Conservation (phyloP, 2,797 vertebrate species). For the Chloroceryle inda region DNA sequence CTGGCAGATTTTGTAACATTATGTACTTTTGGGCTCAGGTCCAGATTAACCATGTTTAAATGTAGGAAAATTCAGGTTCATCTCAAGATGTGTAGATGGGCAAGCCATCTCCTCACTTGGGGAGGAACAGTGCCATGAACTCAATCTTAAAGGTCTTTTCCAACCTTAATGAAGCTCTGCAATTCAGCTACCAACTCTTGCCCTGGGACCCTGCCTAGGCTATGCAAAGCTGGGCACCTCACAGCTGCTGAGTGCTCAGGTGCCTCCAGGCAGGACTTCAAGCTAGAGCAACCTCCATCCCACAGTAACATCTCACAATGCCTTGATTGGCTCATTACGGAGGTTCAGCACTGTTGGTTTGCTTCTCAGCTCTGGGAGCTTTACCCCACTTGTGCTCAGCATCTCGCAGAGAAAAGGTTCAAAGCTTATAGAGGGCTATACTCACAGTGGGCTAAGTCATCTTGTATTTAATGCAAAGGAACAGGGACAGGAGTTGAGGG, state of each 20-base stretch:
- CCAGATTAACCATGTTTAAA: conserved; percentile 40
- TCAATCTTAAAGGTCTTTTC: neutral
- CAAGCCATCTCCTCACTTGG: neutral
- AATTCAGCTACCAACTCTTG: neutral
- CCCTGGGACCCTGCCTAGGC: neutral
- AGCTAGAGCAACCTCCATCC: neutral
- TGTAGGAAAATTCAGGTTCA: conserved; percentile 54
- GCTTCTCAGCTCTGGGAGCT: neutral
- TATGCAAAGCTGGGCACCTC: neutral
- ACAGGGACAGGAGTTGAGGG: neutral
- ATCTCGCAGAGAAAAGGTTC: neutral
- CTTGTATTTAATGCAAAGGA: neutral
- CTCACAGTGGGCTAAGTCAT: neutral
- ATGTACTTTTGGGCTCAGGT: neutral
- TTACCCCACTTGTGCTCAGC: neutral
- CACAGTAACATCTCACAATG: rapidly evolving
- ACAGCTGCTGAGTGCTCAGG: too few species aligned
- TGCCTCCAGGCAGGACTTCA: neutral
- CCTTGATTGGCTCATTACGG: neutral
- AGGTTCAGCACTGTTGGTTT: neutral
- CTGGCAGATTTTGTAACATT: neutral
- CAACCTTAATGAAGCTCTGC: neutral
- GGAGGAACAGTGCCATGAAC: neutral
- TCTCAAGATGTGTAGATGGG: conserved; percentile 2
- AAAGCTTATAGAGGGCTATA: neutral